These are phyloP conservation scores for Brenthis hecate DNA, from an alignment of 2,888 invertebrate genomes.

Conservation along the genomic window DNA sequence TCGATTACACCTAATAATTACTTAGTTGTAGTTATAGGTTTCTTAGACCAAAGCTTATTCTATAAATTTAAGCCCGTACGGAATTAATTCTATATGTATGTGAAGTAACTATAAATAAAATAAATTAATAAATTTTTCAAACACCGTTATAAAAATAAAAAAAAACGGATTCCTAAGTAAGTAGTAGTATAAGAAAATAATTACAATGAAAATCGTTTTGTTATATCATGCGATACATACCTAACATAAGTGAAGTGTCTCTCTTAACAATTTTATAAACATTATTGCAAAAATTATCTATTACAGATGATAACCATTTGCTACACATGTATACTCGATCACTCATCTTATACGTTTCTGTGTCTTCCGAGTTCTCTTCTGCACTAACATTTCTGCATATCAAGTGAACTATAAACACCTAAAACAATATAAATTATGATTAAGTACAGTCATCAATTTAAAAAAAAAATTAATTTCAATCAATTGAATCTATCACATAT, in stretches of 20 bases:
- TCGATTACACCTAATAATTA: too few relatives aligned
- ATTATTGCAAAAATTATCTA: slow-evolving; percentile 65
- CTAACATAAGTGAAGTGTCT: slow-evolving; percentile 66
- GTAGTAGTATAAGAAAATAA: neutral
- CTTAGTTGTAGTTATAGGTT: too few relatives aligned
- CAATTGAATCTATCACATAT: too few relatives aligned
- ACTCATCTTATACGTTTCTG: slow-evolving; percentile 56
- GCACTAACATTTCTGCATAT: slow-evolving; percentile 46
- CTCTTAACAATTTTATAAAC: slow-evolving; percentile 67
- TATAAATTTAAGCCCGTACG: too few relatives aligned
- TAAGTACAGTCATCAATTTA: too few relatives aligned
- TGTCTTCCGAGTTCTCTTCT: slow-evolving; percentile 44
- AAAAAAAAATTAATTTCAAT: too few relatives aligned
- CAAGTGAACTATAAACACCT: slow-evolving; percentile 58
- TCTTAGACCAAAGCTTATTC: too few relatives aligned
- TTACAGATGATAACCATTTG: slow-evolving; percentile 61
- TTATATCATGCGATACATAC: slow-evolving; percentile 47
- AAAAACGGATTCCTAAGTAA: too few relatives aligned
- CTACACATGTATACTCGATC: slow-evolving; percentile 64
- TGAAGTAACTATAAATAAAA: too few relatives aligned
- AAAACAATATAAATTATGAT: slow-evolving; percentile 45
- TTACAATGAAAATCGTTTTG: slow-evolving; percentile 7
- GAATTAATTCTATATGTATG: too few relatives aligned
- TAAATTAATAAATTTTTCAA: too few relatives aligned
- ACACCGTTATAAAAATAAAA: too few relatives aligned